phyloP scores from a whole-genome alignment of 2,113 vertebrate genomes.

The Anas platyrhynchos region DNA sequence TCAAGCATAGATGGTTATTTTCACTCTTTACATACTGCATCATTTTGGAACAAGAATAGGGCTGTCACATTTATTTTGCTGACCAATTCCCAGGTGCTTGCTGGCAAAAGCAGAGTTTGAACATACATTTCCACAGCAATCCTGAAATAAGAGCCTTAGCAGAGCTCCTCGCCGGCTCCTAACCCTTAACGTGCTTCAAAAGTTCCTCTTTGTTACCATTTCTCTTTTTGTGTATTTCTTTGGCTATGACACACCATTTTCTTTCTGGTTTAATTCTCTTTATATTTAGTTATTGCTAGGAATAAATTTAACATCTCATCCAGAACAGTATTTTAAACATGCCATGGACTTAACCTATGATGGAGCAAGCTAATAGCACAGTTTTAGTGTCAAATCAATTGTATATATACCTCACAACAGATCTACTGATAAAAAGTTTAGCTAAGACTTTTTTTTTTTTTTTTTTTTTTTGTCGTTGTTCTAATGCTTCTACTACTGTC shows the following conservation, averaged over 20 bases:
- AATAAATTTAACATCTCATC: background rate
- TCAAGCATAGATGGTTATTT: constrained; percentile 85
- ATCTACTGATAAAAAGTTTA: background rate
- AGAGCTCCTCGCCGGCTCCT: background rate
- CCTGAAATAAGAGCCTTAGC: constrained; percentile 27
- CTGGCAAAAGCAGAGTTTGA: constrained; percentile 55
- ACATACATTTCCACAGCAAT: constrained; percentile 54
- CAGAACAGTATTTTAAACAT: background rate
- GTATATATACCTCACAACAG: background rate
- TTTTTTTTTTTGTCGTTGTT: background rate
- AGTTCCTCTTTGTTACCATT: background rate
- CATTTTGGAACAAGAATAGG: constrained; percentile 79
- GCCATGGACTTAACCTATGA: background rate
- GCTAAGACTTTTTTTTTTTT: background rate
- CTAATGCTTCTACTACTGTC: background rate
- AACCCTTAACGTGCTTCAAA: background rate
- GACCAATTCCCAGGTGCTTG: constrained; percentile 71
- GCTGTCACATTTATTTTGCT: constrained; percentile 73
- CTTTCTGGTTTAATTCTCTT: background rate
- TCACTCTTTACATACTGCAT: constrained; percentile 76
- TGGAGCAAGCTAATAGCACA: background rate
- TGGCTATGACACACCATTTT: background rate
- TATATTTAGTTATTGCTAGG: background rate
- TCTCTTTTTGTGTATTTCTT: background rate
- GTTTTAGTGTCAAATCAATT: background rate